A percentile compares a stretch with the other conserved stretches of the same genome.
Evolutionary conservation across 2,797 vertebrate genomes (phyloP).

Genomic region (Strix occidentalis): DNA sequence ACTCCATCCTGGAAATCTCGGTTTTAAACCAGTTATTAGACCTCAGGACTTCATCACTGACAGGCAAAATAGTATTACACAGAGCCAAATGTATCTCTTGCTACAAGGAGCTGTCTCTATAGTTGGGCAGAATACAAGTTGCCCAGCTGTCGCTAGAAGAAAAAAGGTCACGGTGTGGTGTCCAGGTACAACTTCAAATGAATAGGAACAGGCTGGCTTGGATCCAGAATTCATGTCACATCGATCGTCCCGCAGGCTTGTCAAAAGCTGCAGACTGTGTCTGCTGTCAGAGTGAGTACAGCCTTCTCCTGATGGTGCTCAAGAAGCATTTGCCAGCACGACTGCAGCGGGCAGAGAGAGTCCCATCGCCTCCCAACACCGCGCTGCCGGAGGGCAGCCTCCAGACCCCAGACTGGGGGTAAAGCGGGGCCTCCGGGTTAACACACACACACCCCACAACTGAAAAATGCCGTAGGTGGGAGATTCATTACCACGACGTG

Average conservation of each 20-base stretch:
- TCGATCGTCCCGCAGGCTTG: rapidly evolving
- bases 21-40: not conserved
- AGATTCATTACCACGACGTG: not conserved
- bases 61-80: rapidly evolving
- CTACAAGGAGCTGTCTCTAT: not conserved
- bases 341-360: not conserved
- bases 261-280: not conserved
- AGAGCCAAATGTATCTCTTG: rapidly evolving
- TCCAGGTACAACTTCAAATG: not conserved
- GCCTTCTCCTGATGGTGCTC: not conserved
- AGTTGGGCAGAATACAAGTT: not conserved
- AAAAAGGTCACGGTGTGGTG: not conserved
- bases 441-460: rapidly evolving
- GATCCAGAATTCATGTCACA: not conserved
- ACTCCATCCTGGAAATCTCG: not conserved
- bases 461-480: rapidly evolving
- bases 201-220: not conserved
- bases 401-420: not conserved
- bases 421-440: not conserved
- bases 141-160: not conserved
- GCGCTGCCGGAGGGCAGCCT: not conserved
- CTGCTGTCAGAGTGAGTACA: not conserved
- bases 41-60: not conserved
- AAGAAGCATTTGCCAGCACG: not conserved
- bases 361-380: rapidly evolving